phyloP scores from a whole-genome alignment of 2,888 invertebrate genomes.

The Griposia aprilina region DNA sequence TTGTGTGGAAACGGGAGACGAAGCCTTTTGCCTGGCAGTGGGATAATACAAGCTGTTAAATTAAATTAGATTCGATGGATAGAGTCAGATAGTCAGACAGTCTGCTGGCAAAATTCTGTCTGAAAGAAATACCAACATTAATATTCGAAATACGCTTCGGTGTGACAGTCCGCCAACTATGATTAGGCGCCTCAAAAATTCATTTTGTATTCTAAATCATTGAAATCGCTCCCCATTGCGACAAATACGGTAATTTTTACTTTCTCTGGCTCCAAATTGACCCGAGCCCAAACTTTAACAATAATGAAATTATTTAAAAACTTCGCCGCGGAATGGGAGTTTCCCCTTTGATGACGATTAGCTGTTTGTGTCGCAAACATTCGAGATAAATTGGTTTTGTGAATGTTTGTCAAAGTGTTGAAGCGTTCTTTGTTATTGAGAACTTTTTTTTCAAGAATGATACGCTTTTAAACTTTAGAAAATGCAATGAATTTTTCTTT shows the following conservation, averaged over 20 bases:
- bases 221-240: slow-evolving; percentile 58
- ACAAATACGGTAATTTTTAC: slow-evolving; percentile 68
- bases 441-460: slow-evolving; percentile 22
- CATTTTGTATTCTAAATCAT: slow-evolving; percentile 65
- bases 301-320: slow-evolving; percentile 72
- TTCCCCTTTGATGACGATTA: slow-evolving; percentile 64
- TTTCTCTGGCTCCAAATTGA: slow-evolving; percentile 61
- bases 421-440: slow-evolving; percentile 38
- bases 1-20: neutral
- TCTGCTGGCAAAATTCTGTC: no score
- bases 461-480: slow-evolving; percentile 15
- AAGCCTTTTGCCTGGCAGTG: no score
- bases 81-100: no score
- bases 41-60: neutral
- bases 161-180: slow-evolving; percentile 54
- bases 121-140: neutral
- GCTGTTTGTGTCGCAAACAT: slow-evolving; percentile 61
- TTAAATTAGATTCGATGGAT: neutral
- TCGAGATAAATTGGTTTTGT: slow-evolving; percentile 55
- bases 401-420: slow-evolving; percentile 46
- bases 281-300: slow-evolving; percentile 65
- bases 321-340: slow-evolving; percentile 60
- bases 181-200: slow-evolving; percentile 59
- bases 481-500: slow-evolving; percentile 2
- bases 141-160: slow-evolving; percentile 21